Base-by-base conservation (phyloP, 1,140 invertebrate genomes). In the Schlechtendalia chinensis region DNA sequence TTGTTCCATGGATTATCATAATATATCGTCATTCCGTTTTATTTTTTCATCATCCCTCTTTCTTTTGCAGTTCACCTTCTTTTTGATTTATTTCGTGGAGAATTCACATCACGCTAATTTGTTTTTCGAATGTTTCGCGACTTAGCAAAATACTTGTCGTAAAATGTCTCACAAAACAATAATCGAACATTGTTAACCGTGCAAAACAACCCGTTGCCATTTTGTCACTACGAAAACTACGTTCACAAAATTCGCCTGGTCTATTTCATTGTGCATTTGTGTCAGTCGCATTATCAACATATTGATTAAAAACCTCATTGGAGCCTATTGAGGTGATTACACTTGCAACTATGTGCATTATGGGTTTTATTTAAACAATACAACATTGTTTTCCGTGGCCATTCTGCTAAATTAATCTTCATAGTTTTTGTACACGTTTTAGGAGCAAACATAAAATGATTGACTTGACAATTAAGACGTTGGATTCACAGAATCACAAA, bases 401-500 rank as follows among this genome's bases (percentile, higher is more conserved):
- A 24, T 5, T 65, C 22, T 65, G 5, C 16, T n/a, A 47, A 67
- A 67, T n/a, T 56, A 56, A 56, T 56, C 10, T 5, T 27, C 32
- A 5, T 32, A 1, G 29, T 58, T 77, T 67, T 32, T 39, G 29
- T 80, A 12, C 65, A 14, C 6, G 16, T 72, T 32, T 29, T n/a
- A 74, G 47, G 11, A 22, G 11, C 32, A 67, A 19, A 80, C 50
- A 63, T 47, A 89, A 84, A 82, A 94, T 94, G 92, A 91, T 95
- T 88, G 90, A 93, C 83, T 87, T 96, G 61, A 95, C 93, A 82
- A 93, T 98, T 59, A 97, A 97, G 87, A 98, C 96, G 32, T 88
- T 98, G 83, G 95, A 98, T 90, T 94, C 95, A 12, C 92, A 92
- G 84, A 96, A 96, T 89, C 94, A 94, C 86, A 87, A 88, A 39